A percentile compares a stretch with the other conserved stretches of the same genome.
These are phyloP conservation scores for Watsonalla binaria DNA, from an alignment of 2,888 invertebrate species.

Conservation along the genomic window DNA sequence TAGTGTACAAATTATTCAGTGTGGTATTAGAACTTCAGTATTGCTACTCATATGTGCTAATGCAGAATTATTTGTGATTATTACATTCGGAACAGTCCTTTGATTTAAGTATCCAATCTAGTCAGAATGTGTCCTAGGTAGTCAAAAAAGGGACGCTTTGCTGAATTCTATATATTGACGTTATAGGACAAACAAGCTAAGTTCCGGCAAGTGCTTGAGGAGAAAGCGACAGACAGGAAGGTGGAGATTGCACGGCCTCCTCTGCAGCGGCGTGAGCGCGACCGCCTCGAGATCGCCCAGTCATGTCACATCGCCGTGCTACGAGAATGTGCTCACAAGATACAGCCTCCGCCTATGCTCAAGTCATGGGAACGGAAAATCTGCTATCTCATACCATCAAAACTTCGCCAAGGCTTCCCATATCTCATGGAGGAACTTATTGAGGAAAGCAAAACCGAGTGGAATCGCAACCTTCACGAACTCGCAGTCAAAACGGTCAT, in stretches of 20 bases:
- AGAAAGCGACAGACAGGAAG: constrained; percentile 57
- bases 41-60: too few species aligned
- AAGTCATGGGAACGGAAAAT: constrained; percentile 81
- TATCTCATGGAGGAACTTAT: constrained; percentile 73
- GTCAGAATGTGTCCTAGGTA: too few species aligned
- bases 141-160: neutral
- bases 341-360: constrained; percentile 80
- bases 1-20: too few species aligned
- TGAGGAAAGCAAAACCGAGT: constrained; percentile 77
- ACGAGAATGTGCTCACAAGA: constrained; percentile 75
- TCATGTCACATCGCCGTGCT: constrained; percentile 74
- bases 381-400: constrained; percentile 71
- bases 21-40: too few species aligned
- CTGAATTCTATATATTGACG: constrained; percentile 5
- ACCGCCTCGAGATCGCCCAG: constrained; percentile 69
- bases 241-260: constrained; percentile 51
- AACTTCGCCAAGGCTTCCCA: constrained; percentile 77
- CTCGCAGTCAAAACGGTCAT: constrained; percentile 82
- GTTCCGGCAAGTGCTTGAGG: constrained; percentile 59
- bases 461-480: constrained; percentile 79
- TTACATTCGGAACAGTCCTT: too few species aligned
- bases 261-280: constrained; percentile 53
- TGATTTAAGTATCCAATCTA: too few species aligned
- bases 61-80: too few species aligned
- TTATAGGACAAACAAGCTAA: constrained; percentile 66